A percentile compares a stretch with the other conserved stretches of the same genome.
These are phyloP conservation scores for Auanema freiburgensis DNA, from an alignment of 2,888 invertebrate species.

Conservation along the genomic window DNA sequence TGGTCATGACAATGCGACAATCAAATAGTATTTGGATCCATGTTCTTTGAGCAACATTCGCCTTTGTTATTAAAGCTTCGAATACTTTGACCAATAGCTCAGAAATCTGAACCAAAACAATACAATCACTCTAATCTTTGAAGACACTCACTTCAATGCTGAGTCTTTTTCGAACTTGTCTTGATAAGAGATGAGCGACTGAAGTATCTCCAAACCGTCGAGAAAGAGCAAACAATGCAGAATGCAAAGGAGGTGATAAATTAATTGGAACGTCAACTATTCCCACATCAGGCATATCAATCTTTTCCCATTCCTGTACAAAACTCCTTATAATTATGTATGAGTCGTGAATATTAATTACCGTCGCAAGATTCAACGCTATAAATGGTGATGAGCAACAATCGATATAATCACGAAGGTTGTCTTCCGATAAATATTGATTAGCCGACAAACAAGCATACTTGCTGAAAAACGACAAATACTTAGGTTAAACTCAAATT, in stretches of 20 bases:
- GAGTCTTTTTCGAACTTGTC: slow-evolving; percentile 13
- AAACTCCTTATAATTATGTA: slow-evolving; percentile 1
- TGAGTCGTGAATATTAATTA: too few relatives aligned
- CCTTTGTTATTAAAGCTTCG: slow-evolving; percentile 16
- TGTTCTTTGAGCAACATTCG: slow-evolving; percentile 11
- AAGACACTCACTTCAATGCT: slow-evolving; percentile 17
- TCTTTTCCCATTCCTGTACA: slow-evolving; percentile 33
- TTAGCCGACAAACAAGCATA: too few relatives aligned
- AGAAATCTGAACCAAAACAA: slow-evolving; percentile 17
- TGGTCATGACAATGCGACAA: slow-evolving; percentile 27
- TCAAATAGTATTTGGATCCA: slow-evolving; percentile 24
- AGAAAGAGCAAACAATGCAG: slow-evolving; percentile 19
- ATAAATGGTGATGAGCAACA: slow-evolving; percentile 1
- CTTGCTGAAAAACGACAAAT: too few relatives aligned
- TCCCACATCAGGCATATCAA: slow-evolving; percentile 38
- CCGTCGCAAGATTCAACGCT: neutral
- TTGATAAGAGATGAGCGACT: slow-evolving; percentile 33
- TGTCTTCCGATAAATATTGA: too few relatives aligned
- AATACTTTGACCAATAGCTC: slow-evolving; percentile 18
- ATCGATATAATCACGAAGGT: too few relatives aligned
- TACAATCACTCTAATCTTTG: neutral
- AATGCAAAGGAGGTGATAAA: slow-evolving; percentile 28
- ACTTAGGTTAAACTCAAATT: too few relatives aligned
- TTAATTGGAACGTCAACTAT: slow-evolving; percentile 29
- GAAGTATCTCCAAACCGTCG: slow-evolving; percentile 26